Conservation (phyloP, 2,888 invertebrate genomes). For the Tachina fera region DNA sequence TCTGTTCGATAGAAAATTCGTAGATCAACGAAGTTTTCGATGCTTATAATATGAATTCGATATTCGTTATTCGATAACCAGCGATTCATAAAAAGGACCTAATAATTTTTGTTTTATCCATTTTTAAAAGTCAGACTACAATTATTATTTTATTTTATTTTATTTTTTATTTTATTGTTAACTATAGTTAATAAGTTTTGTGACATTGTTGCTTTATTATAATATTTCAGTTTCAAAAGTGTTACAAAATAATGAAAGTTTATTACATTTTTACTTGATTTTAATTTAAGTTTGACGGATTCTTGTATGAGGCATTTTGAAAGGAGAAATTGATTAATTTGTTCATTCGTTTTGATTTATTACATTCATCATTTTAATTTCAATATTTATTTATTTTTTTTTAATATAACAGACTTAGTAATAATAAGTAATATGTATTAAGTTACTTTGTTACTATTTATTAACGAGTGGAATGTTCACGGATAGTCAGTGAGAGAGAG, state of each 20-base stretch:
- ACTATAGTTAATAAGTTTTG: conserved; percentile 54
- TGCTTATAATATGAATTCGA: no score
- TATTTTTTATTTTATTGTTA: conserved; percentile 38
- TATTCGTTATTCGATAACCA: no score
- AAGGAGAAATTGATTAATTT: conserved; percentile 42
- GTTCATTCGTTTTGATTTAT: conserved; percentile 5
- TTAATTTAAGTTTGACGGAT: conserved; percentile 64
- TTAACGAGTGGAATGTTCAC: conserved; percentile 15
- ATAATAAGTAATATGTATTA: background rate
- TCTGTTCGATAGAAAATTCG: no score
- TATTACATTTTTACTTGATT: conserved; percentile 34
- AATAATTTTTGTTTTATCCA: background rate
- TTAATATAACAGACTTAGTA: background rate
- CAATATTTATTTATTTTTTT: background rate
- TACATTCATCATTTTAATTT: conserved; percentile 1
- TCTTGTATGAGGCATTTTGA: conserved; percentile 68
- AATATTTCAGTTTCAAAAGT: conserved; percentile 34
- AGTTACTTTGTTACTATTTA: conserved; percentile 17
- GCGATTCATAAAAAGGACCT: no score
- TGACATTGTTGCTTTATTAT: conserved; percentile 20
- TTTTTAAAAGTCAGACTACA: background rate
- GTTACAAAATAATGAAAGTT: conserved; percentile 66
- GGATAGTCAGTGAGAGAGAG: conserved; percentile 11
- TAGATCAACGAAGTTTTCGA: no score
- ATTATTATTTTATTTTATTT: background rate